Evolutionary conservation across 1,140 invertebrate species (phyloP), one percentile per base, ranked within the genome.

Genomic region (Propsilocerus akamusi): DNA sequence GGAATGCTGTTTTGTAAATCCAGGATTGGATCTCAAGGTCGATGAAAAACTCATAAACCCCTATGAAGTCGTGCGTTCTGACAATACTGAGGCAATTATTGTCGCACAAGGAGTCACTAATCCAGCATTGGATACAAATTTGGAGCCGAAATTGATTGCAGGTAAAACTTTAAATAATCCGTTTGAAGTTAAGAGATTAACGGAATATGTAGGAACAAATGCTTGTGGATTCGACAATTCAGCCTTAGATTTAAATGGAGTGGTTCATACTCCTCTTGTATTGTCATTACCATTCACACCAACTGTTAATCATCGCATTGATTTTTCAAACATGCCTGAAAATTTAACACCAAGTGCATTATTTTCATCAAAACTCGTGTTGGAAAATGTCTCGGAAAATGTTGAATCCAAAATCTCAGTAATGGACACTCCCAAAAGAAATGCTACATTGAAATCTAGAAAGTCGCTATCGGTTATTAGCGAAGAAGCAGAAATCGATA

Each of bases 21-120:
- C 59, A 14, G 63, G 57, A 12, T 52, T 65, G 3, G 65, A 65
- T 55, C 49, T 65, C 1, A 59, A 65, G 25, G 34, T 61, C 23
- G 63, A 63, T 7, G 63, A 65, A 47, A 60, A 57, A 26, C 58
- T 61, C 34, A 61, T 65, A 20, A 65, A 65, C 59, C 63, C 63
- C 0, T 65, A 58, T 47, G 63, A 65, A 57, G 61, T 63, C 25
- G 25, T 25, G 12, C 25, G 46, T 25, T 12, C n/a, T 47, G 24
- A 26, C 17, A 24, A 47, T 26, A 47, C 46, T 25, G 24, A 25
- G 14, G 24, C 24, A 25, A 47, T 25, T 25, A n/a, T 25, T 11
- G n/a, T 47, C 7, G 46, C 25, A 7, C 22, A 48, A 20, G 14
- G 25, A 26, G 14, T 26, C 25, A 41, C 12, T 5, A 65, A 65